Evolutionary conservation across 2,113 vertebrate genomes (phyloP).

Genomic region (Macrotus californicus): DNA sequence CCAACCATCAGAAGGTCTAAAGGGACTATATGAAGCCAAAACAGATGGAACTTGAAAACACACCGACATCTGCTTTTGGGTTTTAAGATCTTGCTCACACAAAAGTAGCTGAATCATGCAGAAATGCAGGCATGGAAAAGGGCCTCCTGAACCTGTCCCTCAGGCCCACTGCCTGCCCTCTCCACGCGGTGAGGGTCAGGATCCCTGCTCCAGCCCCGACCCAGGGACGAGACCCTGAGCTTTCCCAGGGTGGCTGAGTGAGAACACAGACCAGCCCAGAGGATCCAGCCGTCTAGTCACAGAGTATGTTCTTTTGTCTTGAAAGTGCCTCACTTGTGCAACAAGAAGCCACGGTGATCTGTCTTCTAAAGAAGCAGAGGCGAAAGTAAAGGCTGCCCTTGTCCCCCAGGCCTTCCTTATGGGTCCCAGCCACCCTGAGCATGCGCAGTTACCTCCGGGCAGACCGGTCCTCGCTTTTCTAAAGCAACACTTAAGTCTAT

Average conservation of each 20-base stretch:
- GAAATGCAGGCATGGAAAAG: neutral
- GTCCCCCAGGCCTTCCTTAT: neutral
- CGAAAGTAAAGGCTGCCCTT: neutral
- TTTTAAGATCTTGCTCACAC: neutral
- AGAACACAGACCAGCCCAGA: neutral
- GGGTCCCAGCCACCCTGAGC: neutral
- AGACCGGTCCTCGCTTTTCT: neutral
- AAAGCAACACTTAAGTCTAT: neutral
- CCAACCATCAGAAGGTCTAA: neutral
- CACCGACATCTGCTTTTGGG: too few relatives aligned
- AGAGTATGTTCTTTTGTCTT: neutral
- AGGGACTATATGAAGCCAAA: neutral
- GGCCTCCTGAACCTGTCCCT: neutral
- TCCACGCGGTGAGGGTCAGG: fast-evolving
- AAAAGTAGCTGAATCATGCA: neutral
- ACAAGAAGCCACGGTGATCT: neutral
- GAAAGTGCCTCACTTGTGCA: neutral
- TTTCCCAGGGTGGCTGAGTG: neutral
- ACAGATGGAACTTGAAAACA: neutral
- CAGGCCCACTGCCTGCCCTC: neutral
- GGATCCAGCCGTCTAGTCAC: neutral
- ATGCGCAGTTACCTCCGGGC: neutral
- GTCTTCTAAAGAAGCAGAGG: neutral
- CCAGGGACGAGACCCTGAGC: neutral
- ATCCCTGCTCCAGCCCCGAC: neutral